Conservation (phyloP, 2,797 vertebrate species). For the Pteropus rufus region DNA sequence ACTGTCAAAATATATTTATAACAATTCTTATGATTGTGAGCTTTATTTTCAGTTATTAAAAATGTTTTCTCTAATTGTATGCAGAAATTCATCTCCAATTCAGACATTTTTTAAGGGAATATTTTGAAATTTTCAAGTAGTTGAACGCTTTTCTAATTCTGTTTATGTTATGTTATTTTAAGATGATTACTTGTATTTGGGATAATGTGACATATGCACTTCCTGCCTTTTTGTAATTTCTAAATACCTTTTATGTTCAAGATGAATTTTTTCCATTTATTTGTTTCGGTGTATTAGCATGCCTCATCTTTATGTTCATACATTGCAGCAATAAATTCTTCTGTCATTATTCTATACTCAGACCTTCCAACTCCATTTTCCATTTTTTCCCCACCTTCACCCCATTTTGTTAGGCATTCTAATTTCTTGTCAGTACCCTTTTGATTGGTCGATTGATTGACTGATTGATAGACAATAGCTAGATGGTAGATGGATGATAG, state of each 20-base stretch:
- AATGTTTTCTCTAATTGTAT: background rate
- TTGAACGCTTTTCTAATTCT: background rate
- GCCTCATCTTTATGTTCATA: background rate
- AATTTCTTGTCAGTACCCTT: background rate
- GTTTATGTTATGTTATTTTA: background rate
- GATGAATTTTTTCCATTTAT: background rate
- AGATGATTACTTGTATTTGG: background rate
- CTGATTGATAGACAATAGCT: background rate
- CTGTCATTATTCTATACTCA: background rate
- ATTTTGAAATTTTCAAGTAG: background rate
- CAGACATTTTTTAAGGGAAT: background rate
- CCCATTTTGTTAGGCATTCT: background rate
- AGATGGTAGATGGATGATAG: background rate
- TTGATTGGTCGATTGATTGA: background rate
- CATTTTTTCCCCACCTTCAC: background rate
- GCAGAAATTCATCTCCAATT: background rate
- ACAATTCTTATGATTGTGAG: background rate
- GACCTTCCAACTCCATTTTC: background rate
- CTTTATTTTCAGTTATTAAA: background rate
- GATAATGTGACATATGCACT: background rate
- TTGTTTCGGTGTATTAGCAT: background rate
- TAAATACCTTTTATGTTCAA: background rate
- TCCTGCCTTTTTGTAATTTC: background rate
- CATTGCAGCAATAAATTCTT: background rate
- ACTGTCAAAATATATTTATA: background rate